Evolutionary conservation across 2,797 vertebrate species (phyloP), one percentile per base, ranked within the genome.

Genomic region (Avahi laniger): DNA sequence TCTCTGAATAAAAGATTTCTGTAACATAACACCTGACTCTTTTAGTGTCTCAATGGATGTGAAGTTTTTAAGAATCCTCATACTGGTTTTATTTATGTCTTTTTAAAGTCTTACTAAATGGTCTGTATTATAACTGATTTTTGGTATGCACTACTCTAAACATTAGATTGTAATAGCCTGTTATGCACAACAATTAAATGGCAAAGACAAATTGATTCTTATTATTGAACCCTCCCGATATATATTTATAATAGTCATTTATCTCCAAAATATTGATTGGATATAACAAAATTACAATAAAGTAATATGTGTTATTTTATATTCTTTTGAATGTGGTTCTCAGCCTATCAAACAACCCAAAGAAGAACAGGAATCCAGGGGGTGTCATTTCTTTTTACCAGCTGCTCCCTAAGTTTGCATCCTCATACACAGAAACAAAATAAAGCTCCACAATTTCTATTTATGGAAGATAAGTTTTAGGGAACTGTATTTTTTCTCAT

Each of bases 361-460:
- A 20, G 15, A 69, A 79, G 11, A 41, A 43, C 2, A 8, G 1
- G 1, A 0, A n/a, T 46, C 76, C 4, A 0, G 0, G 50, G 84
- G 41, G 1, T 5, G 2, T 35, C 3, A 5, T 3, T n/a, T 65
- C 17, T 65, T 54, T 7, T 57, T 17, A 5, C 9, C 11, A 18
- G 4, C 0, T 83, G 65, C 28, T 65, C 30, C 38, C 57, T 61
- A 43, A 28, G 43, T 67, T 22, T 26, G 18, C 17, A 70, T 61
- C 30, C 18, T 76, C 5, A 4, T 12, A 26, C 9, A 61, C 24
- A 82, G 38, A 78, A 89, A 93, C 26, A 69, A 59, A 73, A 46
- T 5, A 26, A 67, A 80, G 11, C 0, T 26, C 11, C 4, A 13
- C 4, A 43, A 11, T 92, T 81, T 41, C 5, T n/a, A 38, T 50